These are phyloP conservation scores for Diplogasteroides magnus DNA, from an alignment of 1,140 invertebrate species.

Conservation along the genomic window DNA sequence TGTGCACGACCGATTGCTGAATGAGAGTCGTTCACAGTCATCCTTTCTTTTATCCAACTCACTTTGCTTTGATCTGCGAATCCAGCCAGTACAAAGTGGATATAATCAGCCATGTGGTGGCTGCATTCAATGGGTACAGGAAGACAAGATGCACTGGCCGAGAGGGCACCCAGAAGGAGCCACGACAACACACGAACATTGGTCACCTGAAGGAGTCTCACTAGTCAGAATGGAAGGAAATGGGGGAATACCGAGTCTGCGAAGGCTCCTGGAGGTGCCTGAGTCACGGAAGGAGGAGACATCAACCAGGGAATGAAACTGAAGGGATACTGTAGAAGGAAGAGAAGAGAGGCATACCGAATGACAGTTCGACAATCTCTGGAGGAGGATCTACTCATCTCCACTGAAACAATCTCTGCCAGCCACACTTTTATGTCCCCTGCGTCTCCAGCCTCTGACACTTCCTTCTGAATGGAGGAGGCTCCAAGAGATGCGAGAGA, in stretches of 20 bases:
- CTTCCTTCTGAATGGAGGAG: constrained; percentile 67
- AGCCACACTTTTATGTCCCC: constrained; percentile 63
- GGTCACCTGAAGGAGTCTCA: constrained; percentile 59
- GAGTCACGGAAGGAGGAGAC: constrained; percentile 46
- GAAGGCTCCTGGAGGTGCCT: constrained; percentile 77
- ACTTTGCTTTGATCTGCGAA: constrained; percentile 90
- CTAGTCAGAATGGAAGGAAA: neutral
- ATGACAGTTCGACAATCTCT: constrained; percentile 49
- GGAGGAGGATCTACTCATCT: constrained; percentile 46
- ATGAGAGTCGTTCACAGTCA: constrained; percentile 60
- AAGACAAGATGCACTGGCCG: constrained; percentile 71
- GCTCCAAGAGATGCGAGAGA: constrained; percentile 23
- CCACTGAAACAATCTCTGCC: constrained; percentile 42
- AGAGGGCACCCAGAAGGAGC: constrained; percentile 86
- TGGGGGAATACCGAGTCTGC: constrained; percentile 70
- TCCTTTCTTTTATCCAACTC: constrained; percentile 46
- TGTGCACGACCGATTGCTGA: constrained; percentile 70
- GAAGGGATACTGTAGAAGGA: constrained; percentile 21
- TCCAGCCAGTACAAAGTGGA: constrained; percentile 83
- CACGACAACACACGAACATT: constrained; percentile 90
- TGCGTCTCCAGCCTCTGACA: constrained; percentile 63
- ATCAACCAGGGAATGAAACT: constrained; percentile 53
- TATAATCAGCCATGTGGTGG: constrained; percentile 89
- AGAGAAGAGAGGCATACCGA: neutral
- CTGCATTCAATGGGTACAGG: constrained; percentile 91